Conservation (phyloP, 1,140 invertebrate species). For the Diachasmimorpha longicaudata region DNA sequence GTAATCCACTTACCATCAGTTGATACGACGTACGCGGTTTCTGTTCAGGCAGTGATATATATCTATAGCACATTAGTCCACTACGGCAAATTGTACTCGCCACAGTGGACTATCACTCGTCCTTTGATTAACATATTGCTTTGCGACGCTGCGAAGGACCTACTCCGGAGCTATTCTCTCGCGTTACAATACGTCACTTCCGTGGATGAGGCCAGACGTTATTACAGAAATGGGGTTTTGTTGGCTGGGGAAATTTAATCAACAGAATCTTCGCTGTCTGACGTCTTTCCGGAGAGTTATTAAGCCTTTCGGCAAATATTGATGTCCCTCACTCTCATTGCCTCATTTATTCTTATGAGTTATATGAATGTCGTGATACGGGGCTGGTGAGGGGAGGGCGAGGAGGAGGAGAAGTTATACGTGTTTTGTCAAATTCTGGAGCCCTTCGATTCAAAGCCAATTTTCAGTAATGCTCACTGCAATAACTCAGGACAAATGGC, state of each 20-base stretch:
- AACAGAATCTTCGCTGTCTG: background rate
- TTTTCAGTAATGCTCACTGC: constrained; percentile 43
- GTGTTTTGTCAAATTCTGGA: constrained; percentile 35
- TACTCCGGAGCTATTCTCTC: background rate
- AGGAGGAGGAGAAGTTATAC: background rate
- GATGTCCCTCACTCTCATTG: background rate
- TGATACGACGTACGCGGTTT: constrained; percentile 34
- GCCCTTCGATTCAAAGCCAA: constrained; percentile 41
- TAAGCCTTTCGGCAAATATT: background rate
- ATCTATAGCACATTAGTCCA: constrained; percentile 39
- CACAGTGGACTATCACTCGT: constrained; percentile 37
- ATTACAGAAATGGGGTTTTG: background rate
- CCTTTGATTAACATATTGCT: constrained; percentile 49
- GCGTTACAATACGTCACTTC: constrained; percentile 9
- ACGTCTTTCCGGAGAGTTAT: background rate
- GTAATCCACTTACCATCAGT: constrained; percentile 46
- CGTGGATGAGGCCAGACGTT: background rate
- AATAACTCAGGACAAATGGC: constrained; percentile 50
- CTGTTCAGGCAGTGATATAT: constrained; percentile 16
- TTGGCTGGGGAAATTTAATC: background rate
- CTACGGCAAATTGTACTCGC: constrained; percentile 43
- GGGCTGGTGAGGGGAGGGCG: too few relatives aligned
- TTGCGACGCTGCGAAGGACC: constrained; percentile 24
- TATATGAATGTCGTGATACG: background rate
- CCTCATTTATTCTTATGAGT: background rate